Evolutionary conservation across 1,140 invertebrate genomes (phyloP).

Genomic region (Octopus bimaculoides): DNA sequence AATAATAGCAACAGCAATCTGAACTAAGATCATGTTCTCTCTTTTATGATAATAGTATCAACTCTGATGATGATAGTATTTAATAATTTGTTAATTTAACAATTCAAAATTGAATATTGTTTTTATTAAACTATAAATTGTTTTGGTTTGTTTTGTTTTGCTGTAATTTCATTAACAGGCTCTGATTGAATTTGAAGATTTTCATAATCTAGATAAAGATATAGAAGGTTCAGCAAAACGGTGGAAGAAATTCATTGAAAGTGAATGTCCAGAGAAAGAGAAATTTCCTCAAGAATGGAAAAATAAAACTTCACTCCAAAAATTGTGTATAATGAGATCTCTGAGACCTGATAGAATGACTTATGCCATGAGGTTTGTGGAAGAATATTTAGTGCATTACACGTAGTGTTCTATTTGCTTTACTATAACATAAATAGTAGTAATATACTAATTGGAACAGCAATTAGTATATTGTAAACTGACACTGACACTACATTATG

Average conservation of each 20-base stretch:
- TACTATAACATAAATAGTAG: too few relatives aligned
- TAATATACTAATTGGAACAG: too few relatives aligned
- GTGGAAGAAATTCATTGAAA: constrained; percentile 92
- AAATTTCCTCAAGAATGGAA: constrained; percentile 97
- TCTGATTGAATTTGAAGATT: constrained; percentile 80
- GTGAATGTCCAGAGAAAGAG: constrained; percentile 86
- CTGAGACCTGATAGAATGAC: constrained; percentile 87
- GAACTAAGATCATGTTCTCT: too few relatives aligned
- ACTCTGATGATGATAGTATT: too few relatives aligned
- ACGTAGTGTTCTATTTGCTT: too few relatives aligned
- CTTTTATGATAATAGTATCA: too few relatives aligned
- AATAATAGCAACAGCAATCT: too few relatives aligned
- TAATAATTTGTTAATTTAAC: background rate
- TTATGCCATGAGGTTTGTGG: constrained; percentile 65
- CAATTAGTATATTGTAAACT: too few relatives aligned
- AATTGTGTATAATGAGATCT: constrained; percentile 87
- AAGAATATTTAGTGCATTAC: too few relatives aligned
- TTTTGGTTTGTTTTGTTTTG: background rate
- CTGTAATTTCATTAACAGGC: constrained; percentile 19
- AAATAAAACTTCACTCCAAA: constrained; percentile 83
- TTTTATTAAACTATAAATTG: background rate
- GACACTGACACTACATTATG: too few relatives aligned
- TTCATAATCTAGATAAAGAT: constrained; percentile 86
- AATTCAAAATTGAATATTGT: background rate
- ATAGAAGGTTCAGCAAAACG: constrained; percentile 88